Evolutionary conservation across 2,888 invertebrate genomes (phyloP), one percentile per base, ranked within the genome.

Genomic region (Malacosoma neustria): DNA sequence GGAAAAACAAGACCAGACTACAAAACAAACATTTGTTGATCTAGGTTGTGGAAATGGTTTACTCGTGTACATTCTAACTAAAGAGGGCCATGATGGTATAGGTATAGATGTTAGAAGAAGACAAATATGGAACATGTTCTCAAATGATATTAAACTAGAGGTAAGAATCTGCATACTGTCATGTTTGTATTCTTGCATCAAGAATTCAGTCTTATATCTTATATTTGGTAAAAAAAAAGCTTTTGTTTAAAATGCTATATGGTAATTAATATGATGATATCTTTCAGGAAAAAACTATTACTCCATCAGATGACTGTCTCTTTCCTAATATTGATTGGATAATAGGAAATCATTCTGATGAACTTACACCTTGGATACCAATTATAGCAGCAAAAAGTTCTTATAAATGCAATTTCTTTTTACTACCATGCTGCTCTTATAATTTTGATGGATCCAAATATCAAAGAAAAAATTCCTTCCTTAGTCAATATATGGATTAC

Each of bases 271-370:
- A n/a, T n/a, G n/a, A n/a, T n/a, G n/a, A n/a, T n/a, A n/a, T n/a
- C 40, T 81, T 87, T 34, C 53, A 92, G 92, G 90, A 90, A 47
- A 82, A 72, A 54, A 87, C 90, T 2, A 88, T 96, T 37, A 88
- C 88, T 40, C 94, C 94, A 34, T 91, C 91, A 6, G 88, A 91
- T 44, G 66, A 87, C 35, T 87, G 87, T 43, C 61, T 89, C 32
- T 95, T 93, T 58, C 89, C 92, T 5, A 88, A 91, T n/a, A 88
- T 88, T 14, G 93, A 96, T 61, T 98, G 98, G 97, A 80, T 99
- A 35, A 97, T 99, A 66, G 99, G 99, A 36, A 99, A 99, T 77
- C 99, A 99, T 85, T 97, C 98, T 9, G 99, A 99, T 86, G 99
- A 99, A 71, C 79, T 99, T n/a, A 98, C 99, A 5, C 98, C 98